A percentile compares a stretch with the other conserved stretches of the same genome.
Conservation (phyloP, 35 echinoderm and acorn worm genomes). For the Acanthaster planci region DNA sequence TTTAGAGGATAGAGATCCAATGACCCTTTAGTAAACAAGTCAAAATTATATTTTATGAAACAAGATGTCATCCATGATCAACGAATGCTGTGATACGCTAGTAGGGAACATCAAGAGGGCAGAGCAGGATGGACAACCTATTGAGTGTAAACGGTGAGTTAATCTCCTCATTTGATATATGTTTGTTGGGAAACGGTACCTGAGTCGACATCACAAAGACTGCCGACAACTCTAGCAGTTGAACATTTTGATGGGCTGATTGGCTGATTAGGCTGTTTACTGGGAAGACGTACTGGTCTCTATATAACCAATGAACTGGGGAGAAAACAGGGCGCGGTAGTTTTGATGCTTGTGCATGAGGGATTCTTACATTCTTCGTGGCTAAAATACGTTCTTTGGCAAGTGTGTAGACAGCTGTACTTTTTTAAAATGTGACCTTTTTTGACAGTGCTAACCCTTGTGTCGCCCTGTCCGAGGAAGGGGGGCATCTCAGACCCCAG, state of each 20-base stretch:
- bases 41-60: background rate
- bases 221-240: background rate
- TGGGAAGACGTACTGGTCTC: background rate
- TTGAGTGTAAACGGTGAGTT: background rate
- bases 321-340: no score
- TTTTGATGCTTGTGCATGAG: no score
- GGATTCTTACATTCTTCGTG: no score
- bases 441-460: no score
- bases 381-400: no score
- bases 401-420: no score
- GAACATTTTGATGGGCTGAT: background rate
- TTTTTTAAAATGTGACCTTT: no score
- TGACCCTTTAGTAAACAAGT: background rate
- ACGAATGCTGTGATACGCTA: slow-evolving; percentile 3
- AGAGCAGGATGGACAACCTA: background rate
- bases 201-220: background rate
- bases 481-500: no score
- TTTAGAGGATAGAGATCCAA: background rate
- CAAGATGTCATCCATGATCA: slow-evolving; percentile 11
- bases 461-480: no score
- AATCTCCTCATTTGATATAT: background rate
- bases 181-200: background rate
- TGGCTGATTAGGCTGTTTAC: background rate
- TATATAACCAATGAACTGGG: no score
- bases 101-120: background rate